phyloP scores from a whole-genome alignment of 2,888 invertebrate species.

The Spatulosminthurus flaviceps region DNA sequence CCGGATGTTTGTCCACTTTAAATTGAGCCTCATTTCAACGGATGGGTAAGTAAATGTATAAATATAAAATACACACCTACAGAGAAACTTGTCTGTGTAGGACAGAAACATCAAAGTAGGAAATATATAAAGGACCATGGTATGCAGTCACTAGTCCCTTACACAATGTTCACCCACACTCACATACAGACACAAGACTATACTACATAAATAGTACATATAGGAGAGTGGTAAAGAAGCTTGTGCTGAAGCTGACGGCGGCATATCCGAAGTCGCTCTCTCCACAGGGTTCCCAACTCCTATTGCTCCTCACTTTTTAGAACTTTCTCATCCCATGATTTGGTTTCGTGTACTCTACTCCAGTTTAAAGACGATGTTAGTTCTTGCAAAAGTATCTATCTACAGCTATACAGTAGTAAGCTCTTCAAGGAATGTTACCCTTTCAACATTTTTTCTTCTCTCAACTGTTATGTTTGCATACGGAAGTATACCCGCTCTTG shows the following conservation, averaged over 20 bases:
- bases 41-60: slow-evolving; percentile 8
- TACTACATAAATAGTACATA: too few relatives aligned
- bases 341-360: background rate
- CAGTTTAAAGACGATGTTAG: background rate
- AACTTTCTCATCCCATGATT: slow-evolving; percentile 15
- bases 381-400: background rate
- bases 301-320: background rate
- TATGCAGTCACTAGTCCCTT: background rate
- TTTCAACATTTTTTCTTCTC: slow-evolving; percentile 19
- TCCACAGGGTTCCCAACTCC: background rate
- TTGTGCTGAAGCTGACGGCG: slow-evolving; percentile 6
- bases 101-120: slow-evolving; percentile 33
- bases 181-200: too few relatives aligned
- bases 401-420: slow-evolving; percentile 7
- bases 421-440: slow-evolving; percentile 42
- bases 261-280: slow-evolving; percentile 19
- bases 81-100: slow-evolving; percentile 34
- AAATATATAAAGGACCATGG: slow-evolving; percentile 2
- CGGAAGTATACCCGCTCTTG: too few relatives aligned
- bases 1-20: slow-evolving; percentile 23
- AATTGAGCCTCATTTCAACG: slow-evolving; percentile 14
- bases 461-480: background rate
- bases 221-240: too few relatives aligned
- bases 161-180: background rate
- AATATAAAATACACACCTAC: slow-evolving; percentile 9